Evolutionary conservation across 2,888 invertebrate genomes (phyloP).

Genomic region (Rhagonycha lutea): DNA sequence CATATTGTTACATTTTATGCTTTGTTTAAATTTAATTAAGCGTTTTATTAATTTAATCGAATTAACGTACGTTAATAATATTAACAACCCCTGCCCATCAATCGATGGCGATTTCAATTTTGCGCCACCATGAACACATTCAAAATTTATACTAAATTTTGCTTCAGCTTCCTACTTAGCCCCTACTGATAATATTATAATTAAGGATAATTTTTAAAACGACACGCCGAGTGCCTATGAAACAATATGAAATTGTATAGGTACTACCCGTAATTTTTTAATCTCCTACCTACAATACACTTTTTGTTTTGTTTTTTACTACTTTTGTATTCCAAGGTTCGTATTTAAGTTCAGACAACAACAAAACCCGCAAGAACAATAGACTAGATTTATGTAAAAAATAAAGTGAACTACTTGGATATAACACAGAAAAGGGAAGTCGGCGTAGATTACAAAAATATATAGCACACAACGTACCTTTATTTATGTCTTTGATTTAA

Average conservation of each 20-base stretch:
- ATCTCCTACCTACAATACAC: not conserved
- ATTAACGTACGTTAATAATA: not conserved
- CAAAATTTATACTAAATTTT: not conserved
- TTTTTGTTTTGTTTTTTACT: not conserved
- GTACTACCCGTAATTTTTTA: not conserved
- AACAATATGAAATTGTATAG: not conserved
- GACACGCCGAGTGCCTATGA: not conserved
- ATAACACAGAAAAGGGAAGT: not conserved
- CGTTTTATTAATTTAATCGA: not conserved
- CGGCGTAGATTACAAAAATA: not conserved
- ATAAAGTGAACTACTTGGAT: not conserved
- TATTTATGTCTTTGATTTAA: not conserved
- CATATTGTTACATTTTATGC: constrained; percentile 9
- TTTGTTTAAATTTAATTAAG: constrained; percentile 6
- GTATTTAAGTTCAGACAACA: not conserved
- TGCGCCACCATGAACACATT: not conserved
- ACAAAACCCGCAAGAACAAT: not conserved
- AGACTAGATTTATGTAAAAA: not conserved
- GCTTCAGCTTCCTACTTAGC: too few relatives aligned
- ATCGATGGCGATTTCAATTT: not conserved
- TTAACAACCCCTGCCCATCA: not conserved
- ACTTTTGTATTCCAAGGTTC: not conserved
- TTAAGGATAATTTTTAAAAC: not conserved
- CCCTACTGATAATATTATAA: not conserved
- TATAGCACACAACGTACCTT: not conserved